Conservation (phyloP, 2,797 vertebrate species). For the Percopsis omiscomaycus region DNA sequence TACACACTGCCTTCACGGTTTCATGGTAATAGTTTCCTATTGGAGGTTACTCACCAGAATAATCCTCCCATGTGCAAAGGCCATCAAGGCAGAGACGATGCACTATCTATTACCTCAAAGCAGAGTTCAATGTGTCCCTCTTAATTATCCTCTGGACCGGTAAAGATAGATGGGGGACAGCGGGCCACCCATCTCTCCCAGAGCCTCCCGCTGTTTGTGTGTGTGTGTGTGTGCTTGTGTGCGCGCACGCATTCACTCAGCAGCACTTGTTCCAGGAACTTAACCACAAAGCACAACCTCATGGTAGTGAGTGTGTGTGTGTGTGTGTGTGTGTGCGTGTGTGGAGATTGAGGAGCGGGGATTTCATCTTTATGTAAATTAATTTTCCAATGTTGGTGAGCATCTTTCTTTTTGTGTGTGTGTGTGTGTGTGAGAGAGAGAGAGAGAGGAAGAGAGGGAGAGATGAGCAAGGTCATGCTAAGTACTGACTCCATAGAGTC, state of each 20-base stretch:
- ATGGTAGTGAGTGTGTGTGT: background rate
- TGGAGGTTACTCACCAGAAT: conserved; percentile 25
- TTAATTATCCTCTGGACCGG: conserved; percentile 34
- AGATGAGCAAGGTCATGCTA: no score
- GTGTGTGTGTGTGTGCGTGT: background rate
- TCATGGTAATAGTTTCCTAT: conserved; percentile 14
- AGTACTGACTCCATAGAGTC: no score
- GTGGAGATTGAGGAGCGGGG: background rate
- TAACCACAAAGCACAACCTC: conserved; percentile 16
- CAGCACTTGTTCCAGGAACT: conserved; percentile 27
- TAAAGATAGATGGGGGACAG: conserved; percentile 15
- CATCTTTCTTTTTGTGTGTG: background rate
- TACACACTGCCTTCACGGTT: background rate
- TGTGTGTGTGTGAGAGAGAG: no score
- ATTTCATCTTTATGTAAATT: no score
- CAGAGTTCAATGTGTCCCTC: conserved; percentile 24
- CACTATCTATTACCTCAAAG: conserved; percentile 19
- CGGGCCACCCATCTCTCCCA: conserved; percentile 37
- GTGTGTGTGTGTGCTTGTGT: conserved; percentile 15
- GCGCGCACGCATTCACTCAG: conserved; percentile 9
- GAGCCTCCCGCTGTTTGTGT: conserved; percentile 20
- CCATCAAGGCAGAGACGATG: conserved; percentile 19
- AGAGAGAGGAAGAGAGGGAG: no score
- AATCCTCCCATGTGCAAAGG: conserved; percentile 12
- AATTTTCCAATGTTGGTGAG: background rate